phyloP scores from a whole-genome alignment of 2,888 invertebrate species.

The Helobdella robusta region DNA sequence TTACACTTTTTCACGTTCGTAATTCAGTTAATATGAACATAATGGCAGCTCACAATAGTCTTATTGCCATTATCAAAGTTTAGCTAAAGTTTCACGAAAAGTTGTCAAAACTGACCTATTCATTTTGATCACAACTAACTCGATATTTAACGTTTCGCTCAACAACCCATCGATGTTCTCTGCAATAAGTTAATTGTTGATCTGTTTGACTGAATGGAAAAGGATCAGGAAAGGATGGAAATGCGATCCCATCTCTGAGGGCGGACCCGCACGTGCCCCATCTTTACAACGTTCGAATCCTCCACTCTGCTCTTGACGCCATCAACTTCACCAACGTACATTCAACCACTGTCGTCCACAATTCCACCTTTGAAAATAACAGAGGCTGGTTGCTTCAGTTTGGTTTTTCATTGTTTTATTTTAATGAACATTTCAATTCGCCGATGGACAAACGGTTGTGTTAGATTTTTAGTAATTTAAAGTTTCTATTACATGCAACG shows the following conservation, averaged over 20 bases:
- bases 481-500: not conserved
- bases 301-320: constrained; percentile 82
- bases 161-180: too few relatives aligned
- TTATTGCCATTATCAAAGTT: too few relatives aligned
- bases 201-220: too few relatives aligned
- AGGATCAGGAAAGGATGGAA: constrained; percentile 22
- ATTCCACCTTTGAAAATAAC: constrained; percentile 74
- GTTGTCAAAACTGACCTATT: too few relatives aligned
- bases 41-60: too few relatives aligned
- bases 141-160: too few relatives aligned
- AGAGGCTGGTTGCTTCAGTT: constrained; percentile 51
- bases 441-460: not conserved
- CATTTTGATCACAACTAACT: too few relatives aligned
- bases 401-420: not conserved
- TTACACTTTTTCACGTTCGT: too few relatives aligned
- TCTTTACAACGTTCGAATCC: constrained; percentile 71
- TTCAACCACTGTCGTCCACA: constrained; percentile 68
- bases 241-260: constrained; percentile 43
- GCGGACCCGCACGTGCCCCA: constrained; percentile 61
- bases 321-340: constrained; percentile 76
- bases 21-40: too few relatives aligned
- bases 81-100: too few relatives aligned
- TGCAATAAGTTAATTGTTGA: too few relatives aligned
- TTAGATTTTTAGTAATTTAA: not conserved
- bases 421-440: too few relatives aligned